Evolutionary conservation across 2,113 vertebrate genomes (phyloP).

Genomic region (Tetrao urogallus): DNA sequence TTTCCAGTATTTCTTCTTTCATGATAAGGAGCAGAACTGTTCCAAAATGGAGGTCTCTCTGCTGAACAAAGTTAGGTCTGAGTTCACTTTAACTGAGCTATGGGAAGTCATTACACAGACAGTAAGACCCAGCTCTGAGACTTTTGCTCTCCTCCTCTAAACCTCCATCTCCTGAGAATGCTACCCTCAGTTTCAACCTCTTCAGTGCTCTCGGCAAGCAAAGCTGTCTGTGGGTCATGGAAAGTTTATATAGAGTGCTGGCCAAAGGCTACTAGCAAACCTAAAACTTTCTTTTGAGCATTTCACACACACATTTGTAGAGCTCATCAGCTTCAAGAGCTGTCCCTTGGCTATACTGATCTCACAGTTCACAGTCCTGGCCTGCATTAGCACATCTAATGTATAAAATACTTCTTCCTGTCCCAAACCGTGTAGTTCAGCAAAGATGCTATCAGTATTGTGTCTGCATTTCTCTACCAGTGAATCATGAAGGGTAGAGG

Average conservation of each 20-base stretch:
- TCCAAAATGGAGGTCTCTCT: neutral
- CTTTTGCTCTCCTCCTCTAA: neutral
- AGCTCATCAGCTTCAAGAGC: constrained; percentile 51
- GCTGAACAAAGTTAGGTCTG: neutral
- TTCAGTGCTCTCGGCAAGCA: neutral
- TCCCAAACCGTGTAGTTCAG: neutral
- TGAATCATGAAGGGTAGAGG: neutral
- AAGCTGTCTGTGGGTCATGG: constrained; percentile 41
- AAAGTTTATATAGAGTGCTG: constrained; percentile 51
- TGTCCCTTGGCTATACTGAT: constrained; percentile 20
- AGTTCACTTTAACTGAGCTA: neutral
- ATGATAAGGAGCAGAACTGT: neutral
- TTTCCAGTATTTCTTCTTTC: neutral
- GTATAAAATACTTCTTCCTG: constrained; percentile 1
- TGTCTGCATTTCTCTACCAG: neutral
- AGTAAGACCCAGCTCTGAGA: neutral
- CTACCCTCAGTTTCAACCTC: constrained; percentile 27
- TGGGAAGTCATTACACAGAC: constrained; percentile 6
- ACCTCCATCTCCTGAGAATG: constrained; percentile 46
- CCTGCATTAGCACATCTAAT: constrained; percentile 20
- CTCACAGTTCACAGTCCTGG: constrained; percentile 5
- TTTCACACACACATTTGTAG: constrained; percentile 48
- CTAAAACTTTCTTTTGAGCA: constrained; percentile 30
- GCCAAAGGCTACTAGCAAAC: constrained; percentile 65
- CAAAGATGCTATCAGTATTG: neutral